These are phyloP conservation scores for Drosophila lacertosa DNA, from an alignment of 1,140 invertebrate species.

Conservation along the genomic window DNA sequence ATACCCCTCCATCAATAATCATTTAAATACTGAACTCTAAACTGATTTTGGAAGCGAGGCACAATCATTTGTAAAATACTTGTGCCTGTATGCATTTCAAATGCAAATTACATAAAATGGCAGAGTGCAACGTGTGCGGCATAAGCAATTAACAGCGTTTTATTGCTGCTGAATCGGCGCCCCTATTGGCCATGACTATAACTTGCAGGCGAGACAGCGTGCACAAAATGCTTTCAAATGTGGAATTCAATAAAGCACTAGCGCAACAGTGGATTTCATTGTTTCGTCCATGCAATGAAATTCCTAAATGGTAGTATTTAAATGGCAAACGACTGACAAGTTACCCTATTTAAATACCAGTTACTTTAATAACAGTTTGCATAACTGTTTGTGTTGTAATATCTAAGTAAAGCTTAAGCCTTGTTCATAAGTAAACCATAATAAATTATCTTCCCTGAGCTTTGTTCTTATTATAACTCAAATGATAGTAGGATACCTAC, in stretches of 20 bases:
- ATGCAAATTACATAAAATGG: conserved; percentile 68
- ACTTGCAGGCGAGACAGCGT: conserved; percentile 45
- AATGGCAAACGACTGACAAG: neutral
- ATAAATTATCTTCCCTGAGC: no score
- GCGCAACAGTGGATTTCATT: conserved; percentile 10
- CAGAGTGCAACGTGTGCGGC: conserved; percentile 55
- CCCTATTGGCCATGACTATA: conserved; percentile 43
- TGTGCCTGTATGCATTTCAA: conserved; percentile 39
- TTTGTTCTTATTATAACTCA: no score
- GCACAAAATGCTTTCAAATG: conserved; percentile 53
- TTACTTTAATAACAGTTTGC: neutral
- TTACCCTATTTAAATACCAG: neutral
- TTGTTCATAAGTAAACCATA: no score
- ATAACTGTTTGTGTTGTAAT: neutral
- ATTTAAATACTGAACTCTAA: conserved; percentile 11
- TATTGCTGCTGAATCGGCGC: conserved; percentile 19
- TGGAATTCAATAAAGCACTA: conserved; percentile 61
- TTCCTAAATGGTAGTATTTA: conserved; percentile 8
- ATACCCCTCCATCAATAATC: conserved; percentile 4
- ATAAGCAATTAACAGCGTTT: conserved; percentile 77
- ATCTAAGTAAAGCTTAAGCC: no score
- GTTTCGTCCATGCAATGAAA: conserved; percentile 9
- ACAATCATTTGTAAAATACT: conserved; percentile 24
- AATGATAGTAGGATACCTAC: neutral
- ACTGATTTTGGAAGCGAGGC: neutral